Percentiles rank a stretch among this genome's conserved stretches.
phyloP scores from a whole-genome alignment of 2,888 invertebrate species.

The Amblyjoppa fuscipennis region DNA sequence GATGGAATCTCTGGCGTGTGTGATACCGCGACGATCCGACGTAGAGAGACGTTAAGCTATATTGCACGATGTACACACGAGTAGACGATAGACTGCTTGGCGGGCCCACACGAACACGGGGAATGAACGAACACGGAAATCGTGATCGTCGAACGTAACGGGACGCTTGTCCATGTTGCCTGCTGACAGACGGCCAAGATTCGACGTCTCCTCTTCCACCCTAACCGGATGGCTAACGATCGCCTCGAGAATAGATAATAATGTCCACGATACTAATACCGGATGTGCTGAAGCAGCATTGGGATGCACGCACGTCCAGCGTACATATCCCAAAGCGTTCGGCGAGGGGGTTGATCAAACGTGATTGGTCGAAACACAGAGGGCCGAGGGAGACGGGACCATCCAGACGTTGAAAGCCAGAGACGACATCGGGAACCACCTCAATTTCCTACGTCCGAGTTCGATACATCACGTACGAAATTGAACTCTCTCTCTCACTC shows the following conservation, averaged over 20 bases:
- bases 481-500: conserved; percentile 75
- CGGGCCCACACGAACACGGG: not conserved
- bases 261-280: conserved; percentile 21
- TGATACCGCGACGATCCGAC: conserved; percentile 51
- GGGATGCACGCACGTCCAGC: conserved; percentile 23
- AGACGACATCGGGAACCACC: conserved; percentile 45
- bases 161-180: conserved; percentile 25
- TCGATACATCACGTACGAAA: conserved; percentile 80
- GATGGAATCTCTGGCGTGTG: conserved; percentile 78
- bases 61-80: conserved; percentile 4
- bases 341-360: conserved; percentile 4
- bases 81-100: conserved; percentile 17
- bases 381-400: not conserved
- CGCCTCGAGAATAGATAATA: conserved; percentile 38
- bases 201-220: conserved; percentile 22
- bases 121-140: conserved; percentile 45
- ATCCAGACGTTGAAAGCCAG: conserved; percentile 13
- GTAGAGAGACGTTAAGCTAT: not conserved
- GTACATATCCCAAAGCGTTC: conserved; percentile 21
- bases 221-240: conserved; percentile 43
- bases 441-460: conserved; percentile 78
- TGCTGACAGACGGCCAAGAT: conserved; percentile 16
- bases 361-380: conserved; percentile 5
- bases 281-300: conserved; percentile 3
- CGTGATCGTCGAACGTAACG: conserved; percentile 51